These are phyloP conservation scores for Gouania willdenowi DNA, from an alignment of 2,797 vertebrate species.

Conservation along the genomic window DNA sequence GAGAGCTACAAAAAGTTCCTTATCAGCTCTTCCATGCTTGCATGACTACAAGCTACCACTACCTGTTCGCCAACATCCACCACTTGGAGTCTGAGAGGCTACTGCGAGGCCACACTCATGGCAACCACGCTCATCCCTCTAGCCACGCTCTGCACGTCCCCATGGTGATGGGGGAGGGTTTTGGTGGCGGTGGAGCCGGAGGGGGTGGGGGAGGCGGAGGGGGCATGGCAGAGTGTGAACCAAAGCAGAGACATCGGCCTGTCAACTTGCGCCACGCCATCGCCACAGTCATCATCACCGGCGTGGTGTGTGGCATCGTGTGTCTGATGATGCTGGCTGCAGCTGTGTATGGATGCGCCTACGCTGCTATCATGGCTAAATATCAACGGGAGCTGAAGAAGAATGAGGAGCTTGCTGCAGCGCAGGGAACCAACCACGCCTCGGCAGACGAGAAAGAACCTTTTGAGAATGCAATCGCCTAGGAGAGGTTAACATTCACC, in stretches of 20 bases:
- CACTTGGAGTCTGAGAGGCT: slow-evolving; percentile 70
- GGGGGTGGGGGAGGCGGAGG: slow-evolving; percentile 42
- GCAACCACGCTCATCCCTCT: slow-evolving; percentile 66
- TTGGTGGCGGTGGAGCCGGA: slow-evolving; percentile 32
- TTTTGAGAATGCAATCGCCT: slow-evolving; percentile 77
- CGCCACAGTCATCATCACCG: slow-evolving; percentile 92
- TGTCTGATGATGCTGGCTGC: slow-evolving; percentile 96
- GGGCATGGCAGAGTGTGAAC: slow-evolving; percentile 74
- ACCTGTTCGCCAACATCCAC: slow-evolving; percentile 73
- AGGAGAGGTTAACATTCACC: slow-evolving; percentile 36
- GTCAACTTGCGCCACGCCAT: slow-evolving; percentile 88
- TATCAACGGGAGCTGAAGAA: slow-evolving; percentile 82
- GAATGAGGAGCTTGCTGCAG: slow-evolving; percentile 65
- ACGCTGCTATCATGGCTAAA: slow-evolving; percentile 90
- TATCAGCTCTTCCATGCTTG: slow-evolving; percentile 90
- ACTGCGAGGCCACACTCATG: slow-evolving; percentile 57
- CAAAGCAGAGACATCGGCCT: slow-evolving; percentile 79
- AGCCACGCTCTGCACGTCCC: slow-evolving; percentile 59
- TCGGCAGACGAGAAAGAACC: slow-evolving; percentile 76
- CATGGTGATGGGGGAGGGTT: slow-evolving; percentile 61
- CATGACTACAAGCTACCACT: slow-evolving; percentile 75
- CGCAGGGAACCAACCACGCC: slow-evolving; percentile 49
- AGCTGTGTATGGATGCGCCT: slow-evolving; percentile 90
- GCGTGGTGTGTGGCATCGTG: slow-evolving; percentile 92
- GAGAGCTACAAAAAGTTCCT: slow-evolving; percentile 86